Evolutionary conservation across 1,140 invertebrate genomes (phyloP).

Genomic region (Drosophila kepulauana): DNA sequence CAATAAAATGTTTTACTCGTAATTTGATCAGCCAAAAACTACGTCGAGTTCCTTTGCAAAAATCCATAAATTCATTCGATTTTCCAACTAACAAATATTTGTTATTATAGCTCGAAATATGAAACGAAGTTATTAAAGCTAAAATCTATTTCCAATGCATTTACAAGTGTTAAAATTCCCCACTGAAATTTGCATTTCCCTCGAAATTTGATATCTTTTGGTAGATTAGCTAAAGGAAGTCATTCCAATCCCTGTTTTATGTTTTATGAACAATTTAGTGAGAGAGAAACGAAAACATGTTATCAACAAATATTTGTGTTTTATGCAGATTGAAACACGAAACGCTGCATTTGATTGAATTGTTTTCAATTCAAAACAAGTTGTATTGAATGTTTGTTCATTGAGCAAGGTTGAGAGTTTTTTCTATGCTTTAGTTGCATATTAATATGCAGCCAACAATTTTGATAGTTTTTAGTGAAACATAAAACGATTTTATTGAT

Average conservation of each 20-base stretch:
- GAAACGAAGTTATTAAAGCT: not conserved
- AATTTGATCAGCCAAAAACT: conserved; percentile 59
- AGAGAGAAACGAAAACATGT: not conserved
- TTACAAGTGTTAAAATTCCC: not conserved
- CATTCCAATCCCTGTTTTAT: not conserved
- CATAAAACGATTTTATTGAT: no score
- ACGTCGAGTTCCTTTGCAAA: conserved; percentile 16
- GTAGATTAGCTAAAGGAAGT: not conserved
- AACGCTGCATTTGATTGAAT: not conserved
- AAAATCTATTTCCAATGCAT: not conserved
- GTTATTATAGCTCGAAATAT: conserved; percentile 5
- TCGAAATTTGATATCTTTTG: not conserved
- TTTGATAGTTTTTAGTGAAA: no score
- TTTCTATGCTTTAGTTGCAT: not conserved
- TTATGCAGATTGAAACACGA: conserved; percentile 4
- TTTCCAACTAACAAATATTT: conserved; percentile 19
- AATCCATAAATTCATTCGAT: conserved; percentile 37
- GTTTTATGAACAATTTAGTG: not conserved
- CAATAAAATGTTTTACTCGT: conserved; percentile 64
- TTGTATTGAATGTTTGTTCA: not conserved
- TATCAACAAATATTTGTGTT: conserved; percentile 4
- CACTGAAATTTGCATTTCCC: not conserved
- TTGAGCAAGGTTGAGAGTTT: not conserved
- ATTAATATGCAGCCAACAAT: not conserved
- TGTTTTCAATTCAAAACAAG: not conserved